Evolutionary conservation across 2,113 vertebrate species (phyloP).

Genomic region (Ondatra zibethicus): DNA sequence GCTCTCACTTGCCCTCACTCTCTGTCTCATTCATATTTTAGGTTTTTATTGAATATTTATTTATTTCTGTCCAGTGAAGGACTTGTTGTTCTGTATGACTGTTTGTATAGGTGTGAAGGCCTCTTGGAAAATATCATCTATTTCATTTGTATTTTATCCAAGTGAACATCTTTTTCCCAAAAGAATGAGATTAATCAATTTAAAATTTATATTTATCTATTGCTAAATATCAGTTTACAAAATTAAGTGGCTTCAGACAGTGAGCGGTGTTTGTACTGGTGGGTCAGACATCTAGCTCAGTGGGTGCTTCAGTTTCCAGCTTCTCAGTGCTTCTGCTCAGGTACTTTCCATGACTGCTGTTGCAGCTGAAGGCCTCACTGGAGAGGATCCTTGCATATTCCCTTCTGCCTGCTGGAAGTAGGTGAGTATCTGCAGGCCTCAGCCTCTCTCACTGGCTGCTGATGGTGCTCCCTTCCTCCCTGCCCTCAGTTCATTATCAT

Average conservation of each 20-base stretch:
- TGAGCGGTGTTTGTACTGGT: neutral
- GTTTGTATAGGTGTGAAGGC: neutral
- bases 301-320: neutral
- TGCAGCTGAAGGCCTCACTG: neutral
- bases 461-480: neutral
- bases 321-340: no score
- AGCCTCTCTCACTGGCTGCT: neutral
- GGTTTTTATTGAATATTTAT: neutral
- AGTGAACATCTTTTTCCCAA: neutral
- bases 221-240: neutral
- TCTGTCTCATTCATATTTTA: no score
- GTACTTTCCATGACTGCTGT: neutral
- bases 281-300: neutral
- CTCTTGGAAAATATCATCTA: neutral
- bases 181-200: neutral
- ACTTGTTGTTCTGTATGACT: neutral
- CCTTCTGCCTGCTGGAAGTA: neutral
- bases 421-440: neutral
- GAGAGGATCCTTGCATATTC: neutral
- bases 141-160: slow-evolving; percentile 29
- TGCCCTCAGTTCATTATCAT: neutral
- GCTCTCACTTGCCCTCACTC: neutral
- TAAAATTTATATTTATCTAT: neutral
- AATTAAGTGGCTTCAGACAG: neutral
- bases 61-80: neutral